Percentiles rank a stretch among this genome's conserved stretches.
phyloP scores from a whole-genome alignment of 2,888 invertebrate genomes.

The Cancer borealis region DNA sequence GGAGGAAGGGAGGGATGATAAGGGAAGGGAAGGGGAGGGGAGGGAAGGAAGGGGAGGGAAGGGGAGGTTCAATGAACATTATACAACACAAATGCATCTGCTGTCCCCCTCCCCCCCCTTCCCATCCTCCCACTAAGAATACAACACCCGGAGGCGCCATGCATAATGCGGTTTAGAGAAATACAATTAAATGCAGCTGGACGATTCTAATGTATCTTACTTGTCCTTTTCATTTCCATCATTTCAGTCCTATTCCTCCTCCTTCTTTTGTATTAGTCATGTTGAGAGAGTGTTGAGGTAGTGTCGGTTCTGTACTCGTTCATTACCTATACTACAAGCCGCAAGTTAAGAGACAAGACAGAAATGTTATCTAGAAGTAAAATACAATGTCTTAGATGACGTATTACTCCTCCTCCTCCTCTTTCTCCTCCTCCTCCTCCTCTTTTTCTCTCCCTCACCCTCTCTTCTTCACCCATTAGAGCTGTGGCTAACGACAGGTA shows the following conservation, averaged over 20 bases:
- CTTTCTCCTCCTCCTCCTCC: slow-evolving; percentile 22
- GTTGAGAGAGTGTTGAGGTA: neutral
- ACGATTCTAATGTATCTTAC: neutral
- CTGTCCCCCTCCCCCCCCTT: neutral
- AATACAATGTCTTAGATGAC: no score
- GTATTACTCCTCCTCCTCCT: neutral
- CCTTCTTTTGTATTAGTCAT: neutral
- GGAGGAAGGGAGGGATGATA: neutral
- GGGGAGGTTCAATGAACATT: neutral
- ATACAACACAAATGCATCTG: neutral
- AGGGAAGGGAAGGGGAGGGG: neutral
- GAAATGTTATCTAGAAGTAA: neutral
- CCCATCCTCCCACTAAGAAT: neutral
- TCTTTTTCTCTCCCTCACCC: slow-evolving; percentile 47
- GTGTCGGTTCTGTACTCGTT: neutral
- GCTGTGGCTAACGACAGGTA: neutral
- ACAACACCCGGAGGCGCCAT: neutral
- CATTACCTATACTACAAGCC: neutral
- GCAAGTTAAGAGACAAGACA: neutral
- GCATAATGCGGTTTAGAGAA: neutral
- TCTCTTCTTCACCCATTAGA: neutral
- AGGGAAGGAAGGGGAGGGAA: neutral
- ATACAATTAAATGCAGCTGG: neutral
- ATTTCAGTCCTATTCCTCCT: neutral
- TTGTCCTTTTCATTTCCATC: neutral